Evolutionary conservation across 2,797 vertebrate species (phyloP), one percentile per base, ranked within the genome.

Genomic region (Paedocypris micromegethes): DNA sequence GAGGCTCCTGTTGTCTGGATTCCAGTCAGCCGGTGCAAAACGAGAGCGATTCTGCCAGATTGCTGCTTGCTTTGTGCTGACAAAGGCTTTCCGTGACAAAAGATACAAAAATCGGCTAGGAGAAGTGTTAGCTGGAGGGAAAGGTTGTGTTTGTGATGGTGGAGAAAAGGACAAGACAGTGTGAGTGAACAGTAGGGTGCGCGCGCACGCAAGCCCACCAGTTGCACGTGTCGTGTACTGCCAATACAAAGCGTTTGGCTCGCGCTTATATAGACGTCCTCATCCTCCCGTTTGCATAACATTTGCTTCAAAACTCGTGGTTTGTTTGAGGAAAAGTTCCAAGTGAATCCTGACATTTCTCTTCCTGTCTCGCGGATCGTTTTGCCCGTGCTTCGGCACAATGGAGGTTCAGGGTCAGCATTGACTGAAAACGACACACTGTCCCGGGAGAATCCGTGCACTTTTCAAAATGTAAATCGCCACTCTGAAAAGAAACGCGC

Each of bases 401-500:
- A 86, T 86, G 86, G 87, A 89, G 87, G 88, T 90, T 89, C 84
- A 88, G 77, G 82, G 81, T 82, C 77, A 77, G 82, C 85, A 88
- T 88, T 83, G 86, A 88, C 82, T 88, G 85, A 82, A 86, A 89
- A 83, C 61, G 81, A 88, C 86, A 86, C 75, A 77, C 72, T 52
- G 72, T 83, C 82, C 79, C 48, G n/a, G 74, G 83, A 83, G 85
- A 77, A 81, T 75, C 81, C 77, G 78, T 89, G 84, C 86, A 87
- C 88, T 90, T 90, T 90, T 81, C 86, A 84, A 89, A 89, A 89
- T 90, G 88, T 85, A 90, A 88, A 91, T 87, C 81, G 62, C 63
- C 65, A 68, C 62, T 60, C 63, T 46, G 68, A 62, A 68, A 73
- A 72, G 68, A 68, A 73, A 66, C 50, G 6, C 8, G 60, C 43